These are phyloP conservation scores for Darevskia nairensis DNA, from an alignment of 2,797 vertebrate genomes.

Conservation along the genomic window DNA sequence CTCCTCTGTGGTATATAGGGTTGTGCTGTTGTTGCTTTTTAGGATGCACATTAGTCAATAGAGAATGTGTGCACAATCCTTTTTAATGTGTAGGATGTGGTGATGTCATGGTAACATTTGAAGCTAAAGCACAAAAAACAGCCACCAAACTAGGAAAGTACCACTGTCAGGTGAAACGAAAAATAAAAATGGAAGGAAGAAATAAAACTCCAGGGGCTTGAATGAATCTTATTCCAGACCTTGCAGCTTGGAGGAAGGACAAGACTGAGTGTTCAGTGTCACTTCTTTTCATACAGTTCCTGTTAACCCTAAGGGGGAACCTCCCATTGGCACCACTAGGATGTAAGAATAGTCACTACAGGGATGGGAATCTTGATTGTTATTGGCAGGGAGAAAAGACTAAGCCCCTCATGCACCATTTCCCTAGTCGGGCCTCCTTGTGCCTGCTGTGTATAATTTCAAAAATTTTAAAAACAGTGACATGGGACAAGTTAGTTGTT, in stretches of 20 bases:
- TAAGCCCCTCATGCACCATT: background rate
- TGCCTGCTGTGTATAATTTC: background rate
- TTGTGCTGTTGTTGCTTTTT: too few species aligned
- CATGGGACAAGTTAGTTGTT: background rate
- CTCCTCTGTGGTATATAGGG: background rate
- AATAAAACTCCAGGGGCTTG: too few species aligned
- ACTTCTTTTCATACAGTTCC: too few species aligned
- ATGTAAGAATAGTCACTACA: background rate
- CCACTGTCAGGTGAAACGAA: too few species aligned
- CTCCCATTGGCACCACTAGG: background rate
- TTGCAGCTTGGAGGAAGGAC: too few species aligned
- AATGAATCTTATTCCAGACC: too few species aligned
- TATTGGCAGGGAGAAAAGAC: too few species aligned
- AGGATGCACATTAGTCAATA: background rate
- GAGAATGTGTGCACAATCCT: background rate
- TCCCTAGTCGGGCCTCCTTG: background rate
- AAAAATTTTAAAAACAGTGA: background rate
- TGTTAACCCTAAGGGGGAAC: too few species aligned
- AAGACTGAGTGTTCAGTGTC: too few species aligned
- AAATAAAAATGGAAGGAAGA: too few species aligned
- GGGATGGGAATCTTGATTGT: too few species aligned
- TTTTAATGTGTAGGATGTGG: background rate
- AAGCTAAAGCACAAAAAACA: background rate
- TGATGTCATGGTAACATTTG: background rate
- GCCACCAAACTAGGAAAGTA: background rate